phyloP scores from a whole-genome alignment of 2,113 vertebrate genomes.

The Erythrocercus mccallii region DNA sequence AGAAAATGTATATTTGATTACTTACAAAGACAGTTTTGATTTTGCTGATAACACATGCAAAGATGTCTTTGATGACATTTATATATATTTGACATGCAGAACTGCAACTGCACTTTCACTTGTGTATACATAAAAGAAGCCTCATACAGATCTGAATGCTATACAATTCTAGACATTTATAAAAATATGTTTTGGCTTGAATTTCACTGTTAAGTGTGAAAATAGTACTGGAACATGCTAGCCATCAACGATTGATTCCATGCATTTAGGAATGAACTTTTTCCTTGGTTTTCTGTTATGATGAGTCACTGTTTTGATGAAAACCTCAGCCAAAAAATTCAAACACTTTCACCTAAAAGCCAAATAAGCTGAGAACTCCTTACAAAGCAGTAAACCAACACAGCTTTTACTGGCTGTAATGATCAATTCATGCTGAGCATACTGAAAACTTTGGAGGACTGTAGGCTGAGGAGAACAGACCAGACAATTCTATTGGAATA shows the following conservation, averaged over 20 bases:
- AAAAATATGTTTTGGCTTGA: neutral
- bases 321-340: neutral
- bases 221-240: neutral
- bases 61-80: neutral
- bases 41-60: neutral
- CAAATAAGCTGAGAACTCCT: neutral
- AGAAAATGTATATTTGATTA: neutral
- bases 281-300: neutral
- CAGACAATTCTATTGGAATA: neutral
- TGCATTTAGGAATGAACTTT: neutral
- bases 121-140: neutral
- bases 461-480: neutral
- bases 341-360: neutral
- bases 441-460: neutral
- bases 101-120: neutral
- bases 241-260: neutral
- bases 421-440: neutral
- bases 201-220: neutral
- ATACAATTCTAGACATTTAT: neutral
- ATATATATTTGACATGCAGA: neutral
- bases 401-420: neutral
- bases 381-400: neutral
- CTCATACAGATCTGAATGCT: neutral
- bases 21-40: neutral
- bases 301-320: slow-evolving; percentile 1